Percentiles rank a stretch among this genome's conserved stretches.
phyloP scores from a whole-genome alignment of 2,888 invertebrate genomes.

The Yponomeuta malinellus region DNA sequence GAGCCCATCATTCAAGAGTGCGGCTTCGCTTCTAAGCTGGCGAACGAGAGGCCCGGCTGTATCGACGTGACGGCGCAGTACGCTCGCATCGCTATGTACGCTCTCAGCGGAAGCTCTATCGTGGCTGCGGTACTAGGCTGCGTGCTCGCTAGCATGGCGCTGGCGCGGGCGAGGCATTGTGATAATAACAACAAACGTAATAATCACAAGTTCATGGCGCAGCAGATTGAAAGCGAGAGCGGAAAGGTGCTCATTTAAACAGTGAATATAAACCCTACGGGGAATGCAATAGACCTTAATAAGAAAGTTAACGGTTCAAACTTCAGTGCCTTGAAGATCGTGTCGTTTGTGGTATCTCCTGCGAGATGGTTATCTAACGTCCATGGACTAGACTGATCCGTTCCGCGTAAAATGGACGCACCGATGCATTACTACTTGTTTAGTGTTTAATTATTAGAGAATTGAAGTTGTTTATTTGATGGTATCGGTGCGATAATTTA shows the following conservation, averaged over 20 bases:
- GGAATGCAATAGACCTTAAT: too few relatives aligned
- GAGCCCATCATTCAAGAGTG: slow-evolving; percentile 46
- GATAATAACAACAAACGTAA: background rate
- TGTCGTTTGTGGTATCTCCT: background rate
- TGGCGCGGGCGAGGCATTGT: slow-evolving; percentile 26
- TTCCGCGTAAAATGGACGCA: background rate
- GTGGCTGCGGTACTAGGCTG: slow-evolving; percentile 49
- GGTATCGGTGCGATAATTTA: background rate
- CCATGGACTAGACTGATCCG: background rate
- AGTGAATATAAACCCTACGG: background rate
- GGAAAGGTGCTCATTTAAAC: slow-evolving; percentile 45
- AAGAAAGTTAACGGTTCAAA: background rate
- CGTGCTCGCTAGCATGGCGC: slow-evolving; percentile 32
- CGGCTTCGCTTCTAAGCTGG: slow-evolving; percentile 57
- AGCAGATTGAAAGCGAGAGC: slow-evolving; percentile 51
- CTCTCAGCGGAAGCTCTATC: slow-evolving; percentile 43
- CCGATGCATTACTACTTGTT: background rate
- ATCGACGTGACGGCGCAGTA: slow-evolving; percentile 54
- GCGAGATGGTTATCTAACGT: background rate
- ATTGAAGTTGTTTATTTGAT: too few relatives aligned
- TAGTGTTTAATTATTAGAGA: background rate
- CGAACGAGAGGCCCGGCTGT: slow-evolving; percentile 63
- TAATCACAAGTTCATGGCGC: slow-evolving; percentile 27
- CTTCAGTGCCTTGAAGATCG: background rate
- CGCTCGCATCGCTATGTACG: slow-evolving; percentile 47